These are phyloP conservation scores for Alauda arvensis DNA, from an alignment of 2,797 vertebrate genomes.

Conservation along the genomic window DNA sequence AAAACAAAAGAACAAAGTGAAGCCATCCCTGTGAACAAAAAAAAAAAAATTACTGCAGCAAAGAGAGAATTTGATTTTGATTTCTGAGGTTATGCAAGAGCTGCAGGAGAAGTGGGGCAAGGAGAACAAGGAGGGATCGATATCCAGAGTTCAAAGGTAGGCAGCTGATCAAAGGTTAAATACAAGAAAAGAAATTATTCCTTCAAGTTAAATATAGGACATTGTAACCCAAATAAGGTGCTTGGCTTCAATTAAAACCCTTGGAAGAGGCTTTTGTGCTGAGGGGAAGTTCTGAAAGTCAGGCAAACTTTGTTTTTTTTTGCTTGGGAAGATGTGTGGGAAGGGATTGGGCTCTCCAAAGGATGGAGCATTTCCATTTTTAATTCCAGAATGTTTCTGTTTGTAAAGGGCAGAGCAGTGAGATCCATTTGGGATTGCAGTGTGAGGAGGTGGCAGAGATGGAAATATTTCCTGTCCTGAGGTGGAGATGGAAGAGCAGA, in stretches of 20 bases:
- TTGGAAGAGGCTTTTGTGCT: neutral
- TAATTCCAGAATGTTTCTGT: neutral
- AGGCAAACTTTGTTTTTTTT: conserved; percentile 4
- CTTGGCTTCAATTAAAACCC: conserved; percentile 54
- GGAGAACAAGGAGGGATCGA: neutral
- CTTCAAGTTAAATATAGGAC: conserved; percentile 46
- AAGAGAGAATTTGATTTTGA: neutral
- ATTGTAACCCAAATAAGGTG: conserved; percentile 46
- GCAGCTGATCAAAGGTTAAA: conserved; percentile 58
- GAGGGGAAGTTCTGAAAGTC: conserved; percentile 52
- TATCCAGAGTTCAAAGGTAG: conserved; percentile 44
- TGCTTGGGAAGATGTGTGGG: neutral
- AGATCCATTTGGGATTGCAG: neutral
- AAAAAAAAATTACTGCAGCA: neutral
- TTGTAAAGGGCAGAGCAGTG: neutral
- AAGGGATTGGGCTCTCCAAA: neutral
- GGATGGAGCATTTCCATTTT: neutral
- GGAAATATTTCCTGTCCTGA: conserved; percentile 3
- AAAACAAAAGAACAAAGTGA: neutral
- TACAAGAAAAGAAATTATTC: conserved; percentile 46
- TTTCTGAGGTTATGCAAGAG: neutral
- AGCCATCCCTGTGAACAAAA: neutral
- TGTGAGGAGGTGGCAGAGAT: neutral
- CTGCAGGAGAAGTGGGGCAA: conserved; percentile 11
- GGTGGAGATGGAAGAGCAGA: neutral